Evolutionary conservation across 2,113 vertebrate genomes (phyloP).

Genomic region (Camelus dromedarius): DNA sequence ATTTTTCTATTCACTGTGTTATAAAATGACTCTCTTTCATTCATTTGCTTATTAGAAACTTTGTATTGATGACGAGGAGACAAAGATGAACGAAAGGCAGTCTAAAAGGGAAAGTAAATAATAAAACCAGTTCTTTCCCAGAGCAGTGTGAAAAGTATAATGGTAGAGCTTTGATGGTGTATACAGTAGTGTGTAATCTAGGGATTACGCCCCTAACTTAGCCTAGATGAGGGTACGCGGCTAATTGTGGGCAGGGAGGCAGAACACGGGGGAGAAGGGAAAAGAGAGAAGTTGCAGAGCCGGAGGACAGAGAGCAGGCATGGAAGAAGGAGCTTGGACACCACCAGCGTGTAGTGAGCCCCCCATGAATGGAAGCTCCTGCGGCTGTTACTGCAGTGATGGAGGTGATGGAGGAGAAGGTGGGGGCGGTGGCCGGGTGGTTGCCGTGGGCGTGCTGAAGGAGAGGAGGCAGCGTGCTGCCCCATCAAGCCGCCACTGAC

Average conservation of each 20-base stretch:
- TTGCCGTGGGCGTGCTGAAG: neutral
- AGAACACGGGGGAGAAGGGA: neutral
- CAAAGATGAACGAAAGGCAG: neutral
- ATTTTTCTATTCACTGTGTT: neutral
- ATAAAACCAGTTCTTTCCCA: neutral
- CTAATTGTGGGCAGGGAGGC: neutral
- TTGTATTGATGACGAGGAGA: neutral
- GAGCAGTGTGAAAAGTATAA: neutral
- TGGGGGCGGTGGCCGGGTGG: too few relatives aligned
- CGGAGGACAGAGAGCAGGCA: neutral
- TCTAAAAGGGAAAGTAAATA: neutral
- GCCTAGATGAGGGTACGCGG: neutral
- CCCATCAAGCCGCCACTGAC: neutral
- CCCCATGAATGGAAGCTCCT: neutral
- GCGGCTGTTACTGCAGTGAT: neutral
- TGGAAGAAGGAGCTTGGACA: neutral
- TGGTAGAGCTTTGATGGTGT: neutral
- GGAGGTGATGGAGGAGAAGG: neutral
- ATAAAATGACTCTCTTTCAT: conserved; percentile 9
- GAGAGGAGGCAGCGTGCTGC: fast-evolving
- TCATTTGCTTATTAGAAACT: conserved; percentile 13
- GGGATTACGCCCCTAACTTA: neutral
- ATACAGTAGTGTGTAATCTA: neutral
- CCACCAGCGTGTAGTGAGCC: neutral
- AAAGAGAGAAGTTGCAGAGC: neutral